Conservation (phyloP, 92 coral and sea anemone species). For the Blastomussa wellsi region DNA sequence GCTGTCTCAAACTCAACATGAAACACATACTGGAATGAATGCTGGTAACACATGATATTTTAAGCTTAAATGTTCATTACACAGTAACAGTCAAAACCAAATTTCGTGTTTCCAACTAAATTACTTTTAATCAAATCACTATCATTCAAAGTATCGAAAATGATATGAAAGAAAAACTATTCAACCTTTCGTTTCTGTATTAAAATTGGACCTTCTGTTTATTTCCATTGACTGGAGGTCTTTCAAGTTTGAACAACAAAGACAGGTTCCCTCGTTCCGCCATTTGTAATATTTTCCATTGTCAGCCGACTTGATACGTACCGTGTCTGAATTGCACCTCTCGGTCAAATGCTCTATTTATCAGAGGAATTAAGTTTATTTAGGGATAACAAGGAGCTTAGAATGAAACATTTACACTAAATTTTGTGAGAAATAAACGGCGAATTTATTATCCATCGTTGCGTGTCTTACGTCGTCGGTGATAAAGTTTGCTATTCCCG, state of each 20-base stretch:
- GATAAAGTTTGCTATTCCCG: too few relatives aligned
- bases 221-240: not conserved
- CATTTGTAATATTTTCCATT: not conserved
- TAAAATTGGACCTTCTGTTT: not conserved
- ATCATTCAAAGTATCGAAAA: not conserved
- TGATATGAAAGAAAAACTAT: not conserved
- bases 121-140: not conserved
- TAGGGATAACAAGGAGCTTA: too few relatives aligned
- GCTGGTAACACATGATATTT: too few relatives aligned
- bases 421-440: too few relatives aligned
- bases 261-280: not conserved
- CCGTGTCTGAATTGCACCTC: not conserved
- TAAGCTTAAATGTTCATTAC: too few relatives aligned
- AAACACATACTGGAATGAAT: too few relatives aligned
- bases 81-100: too few relatives aligned
- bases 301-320: not conserved
- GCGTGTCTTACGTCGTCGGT: too few relatives aligned
- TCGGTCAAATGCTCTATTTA: constrained; percentile 3
- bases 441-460: too few relatives aligned
- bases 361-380: not conserved
- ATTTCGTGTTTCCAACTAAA: not conserved
- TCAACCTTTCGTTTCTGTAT: not conserved
- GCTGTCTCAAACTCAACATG: not conserved
- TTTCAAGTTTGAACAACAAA: not conserved
- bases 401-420: too few relatives aligned